phyloP scores from a whole-genome alignment of 2,113 vertebrate genomes.

The Eretmochelys imbricata region DNA sequence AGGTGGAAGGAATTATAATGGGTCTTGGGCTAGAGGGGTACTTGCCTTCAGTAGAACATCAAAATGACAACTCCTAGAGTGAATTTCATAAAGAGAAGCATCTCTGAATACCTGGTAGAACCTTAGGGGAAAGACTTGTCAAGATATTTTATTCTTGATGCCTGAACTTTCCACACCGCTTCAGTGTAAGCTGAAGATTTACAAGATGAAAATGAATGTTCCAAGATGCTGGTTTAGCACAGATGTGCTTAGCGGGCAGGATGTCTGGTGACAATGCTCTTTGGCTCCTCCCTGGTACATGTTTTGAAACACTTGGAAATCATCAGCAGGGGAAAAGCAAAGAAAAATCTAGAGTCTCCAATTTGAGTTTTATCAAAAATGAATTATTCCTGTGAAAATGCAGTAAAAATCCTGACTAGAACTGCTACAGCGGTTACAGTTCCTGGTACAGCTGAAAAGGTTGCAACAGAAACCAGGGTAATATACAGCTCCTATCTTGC shows the following conservation, averaged over 20 bases:
- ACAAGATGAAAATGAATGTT: fast-evolving
- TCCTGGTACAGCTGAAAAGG: fast-evolving
- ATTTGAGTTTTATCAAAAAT: fast-evolving
- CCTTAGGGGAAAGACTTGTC: background rate
- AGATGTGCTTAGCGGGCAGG: background rate
- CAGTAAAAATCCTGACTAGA: fast-evolving
- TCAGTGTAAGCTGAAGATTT: background rate
- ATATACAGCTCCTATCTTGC: fast-evolving
- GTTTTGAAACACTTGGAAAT: fast-evolving
- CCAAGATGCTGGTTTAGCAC: background rate
- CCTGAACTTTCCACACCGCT: background rate
- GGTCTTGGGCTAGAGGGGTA: background rate
- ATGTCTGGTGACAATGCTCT: background rate
- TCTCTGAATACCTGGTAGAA: background rate
- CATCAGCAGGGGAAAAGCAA: background rate
- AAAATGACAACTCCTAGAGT: background rate
- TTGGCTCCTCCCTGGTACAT: background rate
- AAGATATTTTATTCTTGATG: background rate
- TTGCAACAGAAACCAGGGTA: background rate
- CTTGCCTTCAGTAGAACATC: background rate
- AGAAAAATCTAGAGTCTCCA: fast-evolving
- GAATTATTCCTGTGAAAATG: background rate
- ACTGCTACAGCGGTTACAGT: background rate
- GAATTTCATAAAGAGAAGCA: fast-evolving
- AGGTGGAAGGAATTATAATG: background rate